Percentiles rank a stretch among this genome's conserved stretches.
Conservation (phyloP, 1,140 invertebrate genomes). For the Yoshiicerus persimilis region DNA sequence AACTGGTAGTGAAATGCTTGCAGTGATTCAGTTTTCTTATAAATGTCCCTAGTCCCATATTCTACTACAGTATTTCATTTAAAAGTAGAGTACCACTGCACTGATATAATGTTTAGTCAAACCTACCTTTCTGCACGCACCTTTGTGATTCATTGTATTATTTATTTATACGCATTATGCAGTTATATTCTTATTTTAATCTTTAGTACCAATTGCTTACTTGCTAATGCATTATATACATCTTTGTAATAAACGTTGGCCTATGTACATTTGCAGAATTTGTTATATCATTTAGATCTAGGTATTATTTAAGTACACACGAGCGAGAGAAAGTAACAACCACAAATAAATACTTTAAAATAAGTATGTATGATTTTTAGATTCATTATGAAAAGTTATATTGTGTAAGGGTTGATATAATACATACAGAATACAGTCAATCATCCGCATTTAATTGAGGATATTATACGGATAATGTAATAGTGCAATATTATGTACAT, state of each 20-base stretch:
- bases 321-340: neutral
- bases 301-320: neutral
- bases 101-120: neutral
- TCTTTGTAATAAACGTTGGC: neutral
- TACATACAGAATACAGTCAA: neutral
- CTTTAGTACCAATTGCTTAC: neutral
- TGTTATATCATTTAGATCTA: neutral
- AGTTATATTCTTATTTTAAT: neutral
- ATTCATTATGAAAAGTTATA: neutral
- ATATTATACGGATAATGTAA: neutral
- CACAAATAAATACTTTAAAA: constrained; percentile 16
- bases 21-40: neutral
- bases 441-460: neutral
- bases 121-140: neutral
- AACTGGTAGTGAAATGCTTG: neutral
- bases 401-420: neutral
- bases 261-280: neutral
- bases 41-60: neutral
- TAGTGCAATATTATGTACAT: neutral
- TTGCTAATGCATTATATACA: neutral
- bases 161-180: neutral
- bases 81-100: neutral
- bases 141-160: neutral
- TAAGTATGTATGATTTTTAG: neutral
- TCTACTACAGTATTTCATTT: neutral